Percentiles rank a stretch among this genome's conserved stretches.
phyloP scores from a whole-genome alignment of 2,113 vertebrate genomes.

The Empidonax alnorum region DNA sequence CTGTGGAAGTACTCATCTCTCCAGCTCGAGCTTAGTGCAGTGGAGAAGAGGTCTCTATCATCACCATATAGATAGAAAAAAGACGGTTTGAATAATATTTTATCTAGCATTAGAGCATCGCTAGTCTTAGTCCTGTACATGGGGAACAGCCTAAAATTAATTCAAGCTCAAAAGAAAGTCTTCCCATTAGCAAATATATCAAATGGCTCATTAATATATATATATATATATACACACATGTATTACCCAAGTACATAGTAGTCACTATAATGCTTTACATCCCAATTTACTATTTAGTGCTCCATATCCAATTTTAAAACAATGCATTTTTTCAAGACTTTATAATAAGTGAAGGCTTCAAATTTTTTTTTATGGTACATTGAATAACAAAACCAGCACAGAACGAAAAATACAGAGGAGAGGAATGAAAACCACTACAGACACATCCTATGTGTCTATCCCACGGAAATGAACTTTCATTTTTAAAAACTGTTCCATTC shows the following conservation, averaged over 20 bases:
- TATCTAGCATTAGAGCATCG: not conserved
- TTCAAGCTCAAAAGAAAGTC: not conserved
- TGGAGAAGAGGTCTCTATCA: not conserved
- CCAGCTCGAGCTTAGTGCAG: not conserved
- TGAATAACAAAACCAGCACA: not conserved
- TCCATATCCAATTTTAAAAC: not conserved
- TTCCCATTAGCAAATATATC: not conserved
- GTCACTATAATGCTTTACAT: not conserved
- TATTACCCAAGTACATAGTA: accelerated
- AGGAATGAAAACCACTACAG: not conserved
- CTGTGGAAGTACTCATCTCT: not conserved
- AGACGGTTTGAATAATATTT: not conserved
- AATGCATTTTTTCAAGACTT: not conserved
- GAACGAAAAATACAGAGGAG: not conserved
- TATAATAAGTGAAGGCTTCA: not conserved
- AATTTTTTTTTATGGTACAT: not conserved
- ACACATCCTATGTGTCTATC: not conserved
- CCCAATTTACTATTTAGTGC: not conserved
- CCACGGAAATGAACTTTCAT: not conserved
- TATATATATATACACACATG: not conserved
- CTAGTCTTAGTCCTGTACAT: not conserved
- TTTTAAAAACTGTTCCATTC: not conserved
- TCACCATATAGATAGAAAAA: not conserved
- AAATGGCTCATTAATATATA: not conserved
- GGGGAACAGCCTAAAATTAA: not conserved